Evolutionary conservation across 2,797 vertebrate species (phyloP).

Genomic region (Pseudochirops corinnae): DNA sequence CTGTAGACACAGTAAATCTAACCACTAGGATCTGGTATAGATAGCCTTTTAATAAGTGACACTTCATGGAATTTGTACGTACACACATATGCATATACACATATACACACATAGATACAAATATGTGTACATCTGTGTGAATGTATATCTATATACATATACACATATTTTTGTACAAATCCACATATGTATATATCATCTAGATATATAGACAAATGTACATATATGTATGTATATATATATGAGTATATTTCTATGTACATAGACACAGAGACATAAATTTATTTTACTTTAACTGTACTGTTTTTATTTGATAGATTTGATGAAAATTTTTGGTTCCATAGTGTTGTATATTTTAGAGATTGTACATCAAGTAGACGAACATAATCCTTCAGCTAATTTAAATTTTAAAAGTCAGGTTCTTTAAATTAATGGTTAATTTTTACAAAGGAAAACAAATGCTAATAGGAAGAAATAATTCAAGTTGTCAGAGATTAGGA

Average conservation of each 20-base stretch:
- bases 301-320: neutral
- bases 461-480: neutral
- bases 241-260: neutral
- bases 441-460: neutral
- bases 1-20: neutral
- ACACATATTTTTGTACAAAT: neutral
- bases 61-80: neutral
- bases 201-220: too few species aligned
- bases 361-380: neutral
- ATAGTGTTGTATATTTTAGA: neutral
- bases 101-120: neutral
- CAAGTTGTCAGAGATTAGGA: neutral
- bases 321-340: neutral
- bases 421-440: neutral
- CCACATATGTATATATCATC: neutral
- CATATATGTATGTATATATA: neutral
- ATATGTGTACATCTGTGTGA: neutral
- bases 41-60: neutral
- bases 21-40: neutral
- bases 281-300: neutral
- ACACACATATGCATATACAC: too few species aligned
- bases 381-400: neutral
- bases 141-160: neutral
- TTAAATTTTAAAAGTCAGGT: neutral
- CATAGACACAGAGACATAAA: neutral